phyloP scores from a whole-genome alignment of 2,797 vertebrate species.

The Epinephelus awoara region DNA sequence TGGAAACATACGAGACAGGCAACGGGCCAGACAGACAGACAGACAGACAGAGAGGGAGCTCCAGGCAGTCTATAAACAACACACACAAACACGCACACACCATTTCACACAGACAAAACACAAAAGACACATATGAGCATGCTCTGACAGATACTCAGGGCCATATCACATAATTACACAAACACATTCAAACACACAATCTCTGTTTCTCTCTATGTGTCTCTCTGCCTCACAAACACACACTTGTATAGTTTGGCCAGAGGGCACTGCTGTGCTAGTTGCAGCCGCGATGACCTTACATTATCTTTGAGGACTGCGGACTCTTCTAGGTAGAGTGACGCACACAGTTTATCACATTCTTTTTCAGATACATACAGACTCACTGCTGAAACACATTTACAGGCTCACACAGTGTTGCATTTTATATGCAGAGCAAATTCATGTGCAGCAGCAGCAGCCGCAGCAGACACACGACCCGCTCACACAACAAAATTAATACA shows the following conservation, averaged over 20 bases:
- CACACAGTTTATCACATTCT: background rate
- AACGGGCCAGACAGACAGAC: conserved; percentile 12
- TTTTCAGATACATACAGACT: background rate
- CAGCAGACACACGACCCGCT: background rate
- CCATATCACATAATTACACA: conserved; percentile 26
- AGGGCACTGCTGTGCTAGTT: conserved; percentile 18
- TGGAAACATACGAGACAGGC: conserved; percentile 29
- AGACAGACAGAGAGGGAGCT: conserved; percentile 2
- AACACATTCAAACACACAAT: conserved; percentile 41
- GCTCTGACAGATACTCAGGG: conserved; percentile 12
- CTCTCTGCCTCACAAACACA: conserved; percentile 17
- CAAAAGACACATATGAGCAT: background rate
- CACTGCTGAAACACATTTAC: background rate
- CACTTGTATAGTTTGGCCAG: conserved; percentile 6
- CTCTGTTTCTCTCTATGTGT: background rate
- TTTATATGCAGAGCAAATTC: background rate
- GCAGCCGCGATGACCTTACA: conserved; percentile 30
- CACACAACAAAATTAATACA: background rate
- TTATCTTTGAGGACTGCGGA: conserved; percentile 2
- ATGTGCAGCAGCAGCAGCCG: background rate
- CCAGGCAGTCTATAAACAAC: background rate
- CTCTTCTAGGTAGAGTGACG: background rate
- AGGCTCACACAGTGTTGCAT: background rate
- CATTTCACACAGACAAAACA: conserved; percentile 13
- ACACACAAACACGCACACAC: background rate